These are phyloP conservation scores for Anthonomus grandis DNA, from an alignment of 1,140 invertebrate genomes.

Conservation along the genomic window DNA sequence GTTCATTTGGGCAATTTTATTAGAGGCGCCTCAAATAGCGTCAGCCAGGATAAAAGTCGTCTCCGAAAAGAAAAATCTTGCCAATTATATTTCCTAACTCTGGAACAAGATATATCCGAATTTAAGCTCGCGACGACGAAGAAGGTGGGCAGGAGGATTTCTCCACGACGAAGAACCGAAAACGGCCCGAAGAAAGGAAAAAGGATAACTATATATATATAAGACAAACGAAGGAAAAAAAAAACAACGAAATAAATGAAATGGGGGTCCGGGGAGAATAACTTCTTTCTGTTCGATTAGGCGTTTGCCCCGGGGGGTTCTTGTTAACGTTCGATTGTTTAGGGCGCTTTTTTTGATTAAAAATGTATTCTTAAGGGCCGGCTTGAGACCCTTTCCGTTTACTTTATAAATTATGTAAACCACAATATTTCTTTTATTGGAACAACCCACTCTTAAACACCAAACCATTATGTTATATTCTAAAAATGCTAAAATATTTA, in stretches of 20 bases:
- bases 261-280: slow-evolving; percentile 5
- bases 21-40: slow-evolving; percentile 3
- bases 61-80: slow-evolving; percentile 19
- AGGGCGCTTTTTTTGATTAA: too few relatives aligned
- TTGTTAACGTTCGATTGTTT: too few relatives aligned
- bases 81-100: slow-evolving; percentile 23
- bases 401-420: too few relatives aligned
- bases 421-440: too few relatives aligned
- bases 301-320: slow-evolving; percentile 3
- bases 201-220: too few relatives aligned
- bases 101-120: slow-evolving; percentile 20
- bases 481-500: too few relatives aligned
- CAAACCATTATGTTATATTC: too few relatives aligned
- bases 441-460: too few relatives aligned
- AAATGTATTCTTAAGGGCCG: too few relatives aligned
- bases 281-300: slow-evolving; percentile 14
- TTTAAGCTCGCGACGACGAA: slow-evolving; percentile 8
- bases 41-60: slow-evolving; percentile 15
- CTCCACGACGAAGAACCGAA: not conserved
- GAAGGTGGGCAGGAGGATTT: slow-evolving; percentile 5
- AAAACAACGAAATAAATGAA: slow-evolving; percentile 12
- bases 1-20: slow-evolving; percentile 19
- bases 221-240: too few relatives aligned
- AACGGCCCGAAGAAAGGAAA: not conserved
- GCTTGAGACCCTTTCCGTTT: too few relatives aligned